Evolutionary conservation across 2,888 invertebrate species (phyloP).

Genomic region (Microplitis manilae): DNA sequence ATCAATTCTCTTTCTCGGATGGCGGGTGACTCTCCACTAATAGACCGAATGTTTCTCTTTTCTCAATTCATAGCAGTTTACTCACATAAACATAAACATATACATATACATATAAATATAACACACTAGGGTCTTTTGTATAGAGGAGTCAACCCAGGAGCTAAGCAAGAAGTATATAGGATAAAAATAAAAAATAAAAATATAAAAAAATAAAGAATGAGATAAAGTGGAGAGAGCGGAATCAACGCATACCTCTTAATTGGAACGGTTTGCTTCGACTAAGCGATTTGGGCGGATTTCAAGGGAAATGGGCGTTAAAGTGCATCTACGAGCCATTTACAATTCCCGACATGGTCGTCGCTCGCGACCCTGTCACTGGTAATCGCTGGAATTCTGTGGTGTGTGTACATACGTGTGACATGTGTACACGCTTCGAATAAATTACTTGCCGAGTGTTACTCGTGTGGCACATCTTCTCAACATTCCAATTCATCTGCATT

Average conservation of each 20-base stretch:
- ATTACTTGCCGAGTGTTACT: constrained; percentile 30
- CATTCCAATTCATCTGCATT: constrained; percentile 14
- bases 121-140: constrained; percentile 19
- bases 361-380: constrained; percentile 51
- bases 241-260: constrained; percentile 71
- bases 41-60: constrained; percentile 67
- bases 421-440: constrained; percentile 41
- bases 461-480: constrained; percentile 25
- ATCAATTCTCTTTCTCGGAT: constrained; percentile 64
- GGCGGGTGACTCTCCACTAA: constrained; percentile 64
- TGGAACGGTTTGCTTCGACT: constrained; percentile 66
- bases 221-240: constrained; percentile 52
- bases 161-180: constrained; percentile 38
- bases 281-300: constrained; percentile 70
- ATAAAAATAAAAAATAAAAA: constrained; percentile 31
- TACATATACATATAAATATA: not conserved
- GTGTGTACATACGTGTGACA: constrained; percentile 41
- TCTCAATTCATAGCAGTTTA: not conserved
- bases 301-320: constrained; percentile 70
- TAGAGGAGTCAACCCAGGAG: constrained; percentile 28
- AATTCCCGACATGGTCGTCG: constrained; percentile 58
- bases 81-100: not conserved
- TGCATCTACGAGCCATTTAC: constrained; percentile 61
- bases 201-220: constrained; percentile 38
- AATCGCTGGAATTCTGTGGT: constrained; percentile 41